Base-by-base conservation (phyloP, 2,888 invertebrate genomes). In the Mayetiola destructor region DNA sequence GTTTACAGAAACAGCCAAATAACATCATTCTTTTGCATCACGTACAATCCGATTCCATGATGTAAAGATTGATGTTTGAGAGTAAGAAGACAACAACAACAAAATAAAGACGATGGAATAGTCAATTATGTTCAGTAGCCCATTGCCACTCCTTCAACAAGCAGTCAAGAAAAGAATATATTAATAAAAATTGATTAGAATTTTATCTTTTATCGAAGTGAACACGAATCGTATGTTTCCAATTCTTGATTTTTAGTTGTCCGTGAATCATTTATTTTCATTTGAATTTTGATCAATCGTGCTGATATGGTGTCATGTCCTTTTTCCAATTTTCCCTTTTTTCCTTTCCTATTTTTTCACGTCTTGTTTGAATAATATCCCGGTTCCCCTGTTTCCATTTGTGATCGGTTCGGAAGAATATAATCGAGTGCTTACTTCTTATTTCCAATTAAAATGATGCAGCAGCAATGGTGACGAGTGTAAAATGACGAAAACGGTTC, bases 251-350 rank as follows among this genome's bases (percentile, higher is more conserved):
- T 48, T 48, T 48, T 16, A 10, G 23, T 23, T 23, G 42, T 14
- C 23, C 23, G 27, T 48, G 48, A 48, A 48, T 48, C 48, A 48
- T 48, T 48, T 48, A 48, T 48, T 48, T 48, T 48, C 48, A 48
- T 48, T 48, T 48, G 27, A 27, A 48, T 48, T n/a, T 48, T 48
- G 48, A 40, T 20, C 21, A 40, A 10, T 40, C 40, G 40, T 40
- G 40, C 40, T 40, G 21, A 40, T 40, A 40, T n/a, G 12, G n/a
- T n/a, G n/a, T n/a, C n/a, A n/a, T n/a, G n/a, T n/a, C n/a, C n/a
- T n/a, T n/a, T n/a, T n/a, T n/a, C n/a, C n/a, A n/a, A n/a, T n/a
- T n/a, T n/a, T n/a, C n/a, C n/a, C n/a, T n/a, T n/a, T n/a, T n/a
- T n/a, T n/a, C n/a, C n/a, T n/a, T n/a, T n/a, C n/a, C n/a, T n/a